phyloP scores from a whole-genome alignment of 2,797 vertebrate species.

The Percopsis omiscomaycus region DNA sequence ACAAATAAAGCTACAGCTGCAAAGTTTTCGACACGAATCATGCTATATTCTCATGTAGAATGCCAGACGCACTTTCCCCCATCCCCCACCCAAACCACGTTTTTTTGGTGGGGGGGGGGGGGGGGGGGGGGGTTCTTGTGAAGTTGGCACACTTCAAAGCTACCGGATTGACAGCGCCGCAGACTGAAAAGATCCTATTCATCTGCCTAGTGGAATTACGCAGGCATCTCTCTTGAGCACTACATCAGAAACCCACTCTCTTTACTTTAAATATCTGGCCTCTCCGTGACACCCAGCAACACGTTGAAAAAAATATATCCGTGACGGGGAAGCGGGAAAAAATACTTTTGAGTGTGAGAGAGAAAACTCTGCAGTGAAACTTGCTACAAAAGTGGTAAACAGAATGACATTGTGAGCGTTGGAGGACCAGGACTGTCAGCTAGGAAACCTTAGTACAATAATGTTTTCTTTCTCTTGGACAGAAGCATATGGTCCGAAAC shows the following conservation, averaged over 20 bases:
- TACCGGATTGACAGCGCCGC: slow-evolving; percentile 71
- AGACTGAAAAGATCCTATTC: slow-evolving; percentile 76
- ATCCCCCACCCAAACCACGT: slow-evolving; percentile 14
- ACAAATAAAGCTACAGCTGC: slow-evolving; percentile 49
- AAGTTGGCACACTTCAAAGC: slow-evolving; percentile 81
- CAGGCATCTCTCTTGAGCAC: slow-evolving; percentile 76
- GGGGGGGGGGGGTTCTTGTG: slow-evolving; percentile 53
- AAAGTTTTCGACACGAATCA: slow-evolving; percentile 40
- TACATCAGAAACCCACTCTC: slow-evolving; percentile 75
- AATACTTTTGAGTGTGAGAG: not conserved
- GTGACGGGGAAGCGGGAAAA: not conserved
- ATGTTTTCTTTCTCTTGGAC: slow-evolving; percentile 8
- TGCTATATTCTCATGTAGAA: slow-evolving; percentile 53
- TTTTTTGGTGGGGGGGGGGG: slow-evolving; percentile 56
- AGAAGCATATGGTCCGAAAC: slow-evolving; percentile 20
- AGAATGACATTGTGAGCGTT: slow-evolving; percentile 37
- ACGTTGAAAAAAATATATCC: slow-evolving; percentile 37
- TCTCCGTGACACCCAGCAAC: slow-evolving; percentile 73
- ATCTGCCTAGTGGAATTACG: slow-evolving; percentile 78
- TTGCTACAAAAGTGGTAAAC: slow-evolving; percentile 56
- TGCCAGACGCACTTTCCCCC: no score
- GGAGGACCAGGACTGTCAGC: slow-evolving; percentile 3
- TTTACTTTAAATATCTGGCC: slow-evolving; percentile 82
- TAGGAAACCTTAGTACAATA: not conserved
- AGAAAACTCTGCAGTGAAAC: slow-evolving; percentile 48